These are phyloP conservation scores for Phlogophora meticulosa DNA, from an alignment of 2,888 invertebrate genomes.

Conservation along the genomic window DNA sequence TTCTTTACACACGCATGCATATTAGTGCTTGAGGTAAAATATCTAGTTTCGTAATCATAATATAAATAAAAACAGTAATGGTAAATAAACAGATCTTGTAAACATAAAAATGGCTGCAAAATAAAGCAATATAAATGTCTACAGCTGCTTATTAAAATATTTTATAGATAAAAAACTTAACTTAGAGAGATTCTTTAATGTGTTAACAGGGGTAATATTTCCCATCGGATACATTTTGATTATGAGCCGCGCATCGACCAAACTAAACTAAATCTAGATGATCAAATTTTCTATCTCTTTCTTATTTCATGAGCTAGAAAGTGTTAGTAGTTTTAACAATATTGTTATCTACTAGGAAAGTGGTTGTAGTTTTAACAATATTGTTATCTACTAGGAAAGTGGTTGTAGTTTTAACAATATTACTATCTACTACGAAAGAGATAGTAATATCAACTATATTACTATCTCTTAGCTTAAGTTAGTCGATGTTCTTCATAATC, in stretches of 20 bases:
- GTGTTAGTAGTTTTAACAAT: background rate
- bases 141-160: background rate
- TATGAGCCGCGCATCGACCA: background rate
- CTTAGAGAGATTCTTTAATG: background rate
- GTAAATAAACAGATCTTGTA: background rate
- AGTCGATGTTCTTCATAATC: slow-evolving; percentile 6
- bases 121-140: background rate
- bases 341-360: no score
- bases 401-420: no score
- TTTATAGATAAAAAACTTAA: background rate
- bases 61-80: slow-evolving; percentile 4
- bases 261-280: background rate
- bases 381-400: no score
- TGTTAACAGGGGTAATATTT: slow-evolving; percentile 2
- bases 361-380: no score
- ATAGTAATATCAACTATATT: no score
- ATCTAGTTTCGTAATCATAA: background rate
- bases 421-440: no score
- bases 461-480: no score
- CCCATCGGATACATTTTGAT: background rate
- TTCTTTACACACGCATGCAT: slow-evolving; percentile 5
- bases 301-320: background rate
- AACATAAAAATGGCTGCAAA: background rate
- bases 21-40: slow-evolving; percentile 4
- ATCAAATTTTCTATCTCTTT: background rate